A percentile compares a stretch with the other conserved stretches of the same genome.
Conservation (phyloP, 2,113 vertebrate species). For the Dendrocopos noguchii region DNA sequence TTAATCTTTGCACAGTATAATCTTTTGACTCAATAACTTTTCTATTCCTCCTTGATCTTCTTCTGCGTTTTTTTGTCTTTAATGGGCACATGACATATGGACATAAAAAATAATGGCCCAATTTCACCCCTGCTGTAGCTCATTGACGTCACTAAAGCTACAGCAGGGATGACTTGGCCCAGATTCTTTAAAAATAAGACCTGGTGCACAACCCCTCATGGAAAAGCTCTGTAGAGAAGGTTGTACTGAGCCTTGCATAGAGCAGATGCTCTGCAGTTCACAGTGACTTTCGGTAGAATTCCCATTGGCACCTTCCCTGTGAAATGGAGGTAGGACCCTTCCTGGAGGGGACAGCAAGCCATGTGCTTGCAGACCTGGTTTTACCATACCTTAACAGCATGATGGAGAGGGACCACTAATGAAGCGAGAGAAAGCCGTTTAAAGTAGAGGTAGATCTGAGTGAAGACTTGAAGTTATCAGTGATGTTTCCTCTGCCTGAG, state of each 20-base stretch:
- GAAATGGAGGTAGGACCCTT: neutral
- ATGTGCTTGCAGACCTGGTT: neutral
- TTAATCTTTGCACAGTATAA: slow-evolving; percentile 1
- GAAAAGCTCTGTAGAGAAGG: slow-evolving; percentile 45
- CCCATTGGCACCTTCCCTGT: neutral
- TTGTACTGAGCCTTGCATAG: neutral
- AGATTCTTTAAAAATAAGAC: slow-evolving; percentile 70
- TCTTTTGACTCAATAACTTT: slow-evolving; percentile 32
- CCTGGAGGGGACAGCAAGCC: neutral
- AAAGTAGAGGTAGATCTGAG: neutral
- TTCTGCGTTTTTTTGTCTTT: slow-evolving; percentile 22
- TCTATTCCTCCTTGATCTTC: slow-evolving; percentile 43
- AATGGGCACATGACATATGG: slow-evolving; percentile 61
- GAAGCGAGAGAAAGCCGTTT: neutral
- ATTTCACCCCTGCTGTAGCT: slow-evolving; percentile 66
- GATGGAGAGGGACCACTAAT: neutral
- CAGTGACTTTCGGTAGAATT: neutral
- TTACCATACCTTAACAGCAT: neutral
- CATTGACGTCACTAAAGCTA: slow-evolving; percentile 69
- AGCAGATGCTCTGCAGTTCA: neutral
- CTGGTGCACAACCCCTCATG: slow-evolving; percentile 52
- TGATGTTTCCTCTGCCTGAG: neutral
- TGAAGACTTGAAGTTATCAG: neutral
- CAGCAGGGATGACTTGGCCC: slow-evolving; percentile 72
- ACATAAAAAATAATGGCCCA: slow-evolving; percentile 69